Percentiles rank a stretch among this genome's conserved stretches.
Conservation (phyloP, 2,888 invertebrate genomes). For the Macaria notata region DNA sequence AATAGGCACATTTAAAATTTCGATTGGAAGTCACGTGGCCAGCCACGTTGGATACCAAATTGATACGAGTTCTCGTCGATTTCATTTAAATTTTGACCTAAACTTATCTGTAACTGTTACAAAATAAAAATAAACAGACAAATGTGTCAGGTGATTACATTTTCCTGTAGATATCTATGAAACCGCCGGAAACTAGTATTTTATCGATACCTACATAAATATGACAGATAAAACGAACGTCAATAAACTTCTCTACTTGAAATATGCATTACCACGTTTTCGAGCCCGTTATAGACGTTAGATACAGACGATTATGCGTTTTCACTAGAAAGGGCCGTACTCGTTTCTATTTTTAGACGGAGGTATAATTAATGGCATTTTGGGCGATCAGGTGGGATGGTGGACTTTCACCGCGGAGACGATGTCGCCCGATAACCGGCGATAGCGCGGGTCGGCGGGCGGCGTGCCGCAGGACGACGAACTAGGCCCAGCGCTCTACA, state of each 20-base stretch:
- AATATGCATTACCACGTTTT: background rate
- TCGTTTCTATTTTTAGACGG: conserved; percentile 2
- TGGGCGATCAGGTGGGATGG: conserved; percentile 42
- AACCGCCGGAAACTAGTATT: conserved; percentile 7
- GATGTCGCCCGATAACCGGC: conserved; percentile 58
- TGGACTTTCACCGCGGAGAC: conserved; percentile 48
- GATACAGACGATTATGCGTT: conserved; percentile 13
- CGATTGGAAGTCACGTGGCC: conserved; percentile 44
- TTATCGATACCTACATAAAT: conserved; percentile 6
- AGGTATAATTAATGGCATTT: conserved; percentile 8
- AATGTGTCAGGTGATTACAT: conserved; percentile 9
- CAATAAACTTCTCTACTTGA: background rate
- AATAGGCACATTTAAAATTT: conserved; percentile 42
- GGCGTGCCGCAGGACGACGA: conserved; percentile 59
- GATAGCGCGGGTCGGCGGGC: conserved; percentile 52
- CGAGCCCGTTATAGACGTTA: background rate
- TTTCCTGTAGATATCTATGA: conserved; percentile 12
- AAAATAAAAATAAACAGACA: conserved; percentile 19
- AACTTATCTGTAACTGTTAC: conserved; percentile 34
- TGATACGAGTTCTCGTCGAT: conserved; percentile 15
- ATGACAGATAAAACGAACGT: conserved; percentile 5
- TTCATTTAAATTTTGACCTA: conserved; percentile 44
- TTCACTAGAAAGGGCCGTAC: conserved; percentile 3
- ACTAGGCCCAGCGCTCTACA: conserved; percentile 48
- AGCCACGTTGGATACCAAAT: conserved; percentile 36